Percentiles rank a stretch among this genome's conserved stretches.
Evolutionary conservation across 2,888 invertebrate genomes (phyloP).

Genomic region (Hermaeophaga mercurialis): DNA sequence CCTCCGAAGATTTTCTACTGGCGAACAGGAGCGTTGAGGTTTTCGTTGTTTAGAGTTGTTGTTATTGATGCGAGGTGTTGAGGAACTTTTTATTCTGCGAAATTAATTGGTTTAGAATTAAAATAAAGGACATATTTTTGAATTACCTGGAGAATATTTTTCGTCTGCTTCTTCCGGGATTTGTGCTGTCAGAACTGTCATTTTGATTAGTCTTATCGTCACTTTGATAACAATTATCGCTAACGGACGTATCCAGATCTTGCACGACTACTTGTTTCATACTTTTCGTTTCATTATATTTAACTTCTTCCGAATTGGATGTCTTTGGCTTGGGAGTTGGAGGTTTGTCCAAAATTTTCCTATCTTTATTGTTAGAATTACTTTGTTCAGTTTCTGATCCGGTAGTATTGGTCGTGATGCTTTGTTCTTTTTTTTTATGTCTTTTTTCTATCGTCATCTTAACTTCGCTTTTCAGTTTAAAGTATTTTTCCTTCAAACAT

Average conservation of each 20-base stretch:
- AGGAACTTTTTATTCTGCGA: constrained; percentile 53
- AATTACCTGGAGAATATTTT: constrained; percentile 68
- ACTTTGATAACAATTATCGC: constrained; percentile 59
- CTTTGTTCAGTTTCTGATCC: constrained; percentile 83
- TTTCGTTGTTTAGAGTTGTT: constrained; percentile 62
- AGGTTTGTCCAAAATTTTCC: constrained; percentile 47
- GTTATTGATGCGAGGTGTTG: constrained; percentile 68
- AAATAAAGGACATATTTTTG: too few relatives aligned
- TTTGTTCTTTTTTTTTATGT: constrained; percentile 67
- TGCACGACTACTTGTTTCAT: constrained; percentile 53
- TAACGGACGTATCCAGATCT: constrained; percentile 57
- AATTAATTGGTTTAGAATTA: constrained; percentile 46
- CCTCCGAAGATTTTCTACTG: constrained; percentile 78
- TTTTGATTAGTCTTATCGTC: constrained; percentile 53
- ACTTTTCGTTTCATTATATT: constrained; percentile 48
- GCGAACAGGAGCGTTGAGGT: constrained; percentile 67
- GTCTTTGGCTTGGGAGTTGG: constrained; percentile 50
- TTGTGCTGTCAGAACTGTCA: constrained; percentile 59
- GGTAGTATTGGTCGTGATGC: constrained; percentile 64
- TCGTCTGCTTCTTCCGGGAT: constrained; percentile 64
- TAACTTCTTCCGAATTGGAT: constrained; percentile 49
- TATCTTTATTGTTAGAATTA: constrained; percentile 67
- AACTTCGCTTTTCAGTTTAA: constrained; percentile 78
- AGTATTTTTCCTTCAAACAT: constrained; percentile 81
- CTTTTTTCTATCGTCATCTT: constrained; percentile 77